These are phyloP conservation scores for Dicerorhinus sumatrensis DNA, from an alignment of 2,113 vertebrate species.

Conservation along the genomic window DNA sequence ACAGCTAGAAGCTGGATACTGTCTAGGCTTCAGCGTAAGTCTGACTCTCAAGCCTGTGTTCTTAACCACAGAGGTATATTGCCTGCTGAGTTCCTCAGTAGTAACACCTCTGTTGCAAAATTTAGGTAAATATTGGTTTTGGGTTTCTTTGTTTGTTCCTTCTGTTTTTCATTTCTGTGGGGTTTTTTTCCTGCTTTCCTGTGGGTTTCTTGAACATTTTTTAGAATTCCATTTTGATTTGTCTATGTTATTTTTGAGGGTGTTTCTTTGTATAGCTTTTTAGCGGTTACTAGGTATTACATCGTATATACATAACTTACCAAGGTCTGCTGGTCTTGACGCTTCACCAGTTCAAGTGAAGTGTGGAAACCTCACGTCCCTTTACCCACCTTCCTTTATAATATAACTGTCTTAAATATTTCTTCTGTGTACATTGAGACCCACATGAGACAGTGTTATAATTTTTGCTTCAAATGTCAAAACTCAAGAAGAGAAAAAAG, in stretches of 20 bases:
- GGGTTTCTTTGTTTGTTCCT: background rate
- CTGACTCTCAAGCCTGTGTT: background rate
- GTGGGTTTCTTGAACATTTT: constrained; percentile 29
- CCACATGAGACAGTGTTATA: background rate
- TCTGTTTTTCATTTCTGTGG: background rate
- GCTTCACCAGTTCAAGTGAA: background rate
- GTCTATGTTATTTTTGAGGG: background rate
- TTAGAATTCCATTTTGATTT: constrained; percentile 28
- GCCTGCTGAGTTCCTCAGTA: background rate
- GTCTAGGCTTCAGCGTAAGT: background rate
- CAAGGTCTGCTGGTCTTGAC: background rate
- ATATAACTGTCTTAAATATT: background rate
- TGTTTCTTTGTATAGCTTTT: background rate
- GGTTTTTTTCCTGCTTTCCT: background rate
- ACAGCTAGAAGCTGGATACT: background rate
- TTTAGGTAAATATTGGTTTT: background rate
- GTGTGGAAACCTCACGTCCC: background rate
- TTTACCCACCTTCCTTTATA: background rate
- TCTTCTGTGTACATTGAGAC: background rate
- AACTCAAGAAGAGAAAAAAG: background rate
- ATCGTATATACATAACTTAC: background rate
- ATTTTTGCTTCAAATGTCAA: background rate
- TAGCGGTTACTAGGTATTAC: background rate
- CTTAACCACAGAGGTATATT: background rate
- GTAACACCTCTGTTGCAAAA: background rate